Evolutionary conservation across 2,113 vertebrate genomes (phyloP), one percentile per base, ranked within the genome.

Genomic region (Pseudolaguvia tuberculata): DNA sequence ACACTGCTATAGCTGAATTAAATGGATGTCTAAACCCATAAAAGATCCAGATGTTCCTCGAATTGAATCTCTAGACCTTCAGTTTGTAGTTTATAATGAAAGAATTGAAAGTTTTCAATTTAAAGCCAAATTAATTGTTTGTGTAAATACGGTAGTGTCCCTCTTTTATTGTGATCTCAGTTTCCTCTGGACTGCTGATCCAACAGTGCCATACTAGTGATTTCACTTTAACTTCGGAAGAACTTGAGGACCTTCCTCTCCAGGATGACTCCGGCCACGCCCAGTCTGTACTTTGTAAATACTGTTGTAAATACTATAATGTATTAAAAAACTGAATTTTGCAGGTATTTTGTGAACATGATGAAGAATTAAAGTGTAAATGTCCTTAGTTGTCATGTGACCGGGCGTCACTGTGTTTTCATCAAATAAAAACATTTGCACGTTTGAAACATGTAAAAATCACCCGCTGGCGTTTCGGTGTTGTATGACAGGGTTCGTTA

Each of bases 221-320:
- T 56, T 65, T 72, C 53, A 50, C 52, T 29, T 52, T 62, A 72
- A 55, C 48, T 52, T 25, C 66, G 13, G 53, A 57, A 66, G 52
- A 74, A 72, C 72, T 73, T 65, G n/a, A n/a, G n/a, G n/a, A n/a
- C n/a, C n/a, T n/a, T n/a, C n/a, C n/a, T n/a, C n/a, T n/a, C n/a
- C n/a, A 62, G 63, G 66, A 73, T 79, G 71, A 77, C 67, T 78
- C 68, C 58, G 42, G 79, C 68, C 62, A 23, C 67, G 63, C 75
- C 71, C 55, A 70, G 72, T 59, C 72, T 75, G 66, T 79, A 76
- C 76, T 72, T 76, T 84, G 81, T 83, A 84, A 82, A 80, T 83
- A 80, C 21, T 57, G 55, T 82, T 84, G 79, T 85, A 83, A 80
- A 84, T 78, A 72, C 42, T 77, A 55, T 73, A 70, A 25, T 70